Evolutionary conservation across 2,113 vertebrate species (phyloP), one percentile per base, ranked within the genome.

Genomic region (Heterotis niloticus): DNA sequence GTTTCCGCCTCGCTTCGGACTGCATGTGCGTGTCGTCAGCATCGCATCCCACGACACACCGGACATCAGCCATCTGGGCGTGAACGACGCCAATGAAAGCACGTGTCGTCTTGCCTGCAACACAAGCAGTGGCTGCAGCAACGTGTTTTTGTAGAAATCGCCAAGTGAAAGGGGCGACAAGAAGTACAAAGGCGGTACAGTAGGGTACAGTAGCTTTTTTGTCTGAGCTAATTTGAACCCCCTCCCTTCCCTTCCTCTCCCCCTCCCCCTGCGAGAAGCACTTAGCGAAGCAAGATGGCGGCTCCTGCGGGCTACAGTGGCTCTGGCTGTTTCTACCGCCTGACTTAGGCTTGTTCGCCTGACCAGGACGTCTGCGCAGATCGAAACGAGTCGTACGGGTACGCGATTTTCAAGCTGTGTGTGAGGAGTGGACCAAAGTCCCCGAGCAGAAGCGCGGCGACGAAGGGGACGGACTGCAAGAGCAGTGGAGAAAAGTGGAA

Each of bases 211-310:
- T 44, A 44, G 34, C 7, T 44, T 44, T 7, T 44, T 2, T 7
- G 34, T 7, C 3, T 44, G 34, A 44, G 34, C 34, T 2, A 44
- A 70, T 28, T 28, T 70, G 51, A 70, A 34, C 51, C 52, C 52
- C 70, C 52, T 7, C 34, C 7, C 34, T 7, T 44, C 34, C 34
- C 7, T 7, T 7, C 7, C 34, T 7, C 7, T 7, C 34, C 7
- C 34, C 34, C 7, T 7, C 51, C 24, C 52, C 70, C 24, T 24
- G 44, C 23, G 70, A 72, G 44, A 64, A 74, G 75, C 66, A 67
- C 2, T 56, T 70, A 74, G 76, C 76, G 74, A 59, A 76, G 52
- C 57, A 80, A 80, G 65, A 80, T 80, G 79, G 79, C 75, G 65
- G 23, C 77, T 34, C 17, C 52, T 29, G 2, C 56, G 60, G 65